phyloP scores from a whole-genome alignment of 2,113 vertebrate genomes.

The Hystrix cristata region DNA sequence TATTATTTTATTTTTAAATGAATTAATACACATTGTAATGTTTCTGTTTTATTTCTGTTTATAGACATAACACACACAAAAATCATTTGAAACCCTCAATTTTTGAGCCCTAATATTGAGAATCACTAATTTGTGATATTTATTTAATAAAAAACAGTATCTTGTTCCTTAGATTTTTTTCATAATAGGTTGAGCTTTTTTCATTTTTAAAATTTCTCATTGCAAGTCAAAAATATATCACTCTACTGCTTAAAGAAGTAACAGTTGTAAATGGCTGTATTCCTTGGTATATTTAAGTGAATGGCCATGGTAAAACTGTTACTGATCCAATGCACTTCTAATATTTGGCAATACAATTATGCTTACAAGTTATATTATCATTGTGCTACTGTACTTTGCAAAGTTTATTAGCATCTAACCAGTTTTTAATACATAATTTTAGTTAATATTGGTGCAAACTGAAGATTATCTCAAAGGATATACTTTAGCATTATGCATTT shows the following conservation, averaged over 20 bases:
- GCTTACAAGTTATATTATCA: background rate
- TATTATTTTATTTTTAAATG: conserved; percentile 16
- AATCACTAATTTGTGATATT: background rate
- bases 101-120: background rate
- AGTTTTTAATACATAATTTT: background rate
- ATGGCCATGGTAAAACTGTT: background rate
- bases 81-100: background rate
- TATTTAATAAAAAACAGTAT: background rate
- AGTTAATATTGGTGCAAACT: background rate
- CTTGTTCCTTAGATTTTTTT: background rate
- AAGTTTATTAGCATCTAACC: background rate
- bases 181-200: background rate
- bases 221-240: background rate
- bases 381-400: conserved; percentile 32
- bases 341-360: background rate
- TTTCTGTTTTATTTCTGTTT: background rate
- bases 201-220: background rate
- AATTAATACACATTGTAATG: background rate
- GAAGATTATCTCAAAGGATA: background rate
- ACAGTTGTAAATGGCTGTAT: background rate
- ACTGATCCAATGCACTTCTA: background rate
- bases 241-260: background rate
- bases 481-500: background rate
- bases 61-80: background rate
- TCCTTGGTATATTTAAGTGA: background rate